A percentile compares a stretch with the other conserved stretches of the same genome.
Conservation (phyloP, 2,888 invertebrate genomes). For the Petrophora chlorosata region DNA sequence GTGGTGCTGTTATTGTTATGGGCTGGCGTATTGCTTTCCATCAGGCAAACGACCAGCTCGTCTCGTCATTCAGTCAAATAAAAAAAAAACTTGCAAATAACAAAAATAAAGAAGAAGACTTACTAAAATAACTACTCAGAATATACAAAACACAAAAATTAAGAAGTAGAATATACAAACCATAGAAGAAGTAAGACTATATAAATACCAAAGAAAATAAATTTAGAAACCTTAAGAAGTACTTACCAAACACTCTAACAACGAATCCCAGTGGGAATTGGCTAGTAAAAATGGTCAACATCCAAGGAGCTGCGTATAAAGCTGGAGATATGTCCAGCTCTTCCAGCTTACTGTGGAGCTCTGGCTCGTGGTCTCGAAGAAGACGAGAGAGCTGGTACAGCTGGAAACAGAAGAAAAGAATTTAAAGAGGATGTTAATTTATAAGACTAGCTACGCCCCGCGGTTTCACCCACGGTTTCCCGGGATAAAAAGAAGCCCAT, state of each 20-base stretch:
- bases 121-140: no score
- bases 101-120: background rate
- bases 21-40: no score
- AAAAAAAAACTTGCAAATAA: no score
- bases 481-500: no score
- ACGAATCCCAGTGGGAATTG: constrained; percentile 98
- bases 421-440: background rate
- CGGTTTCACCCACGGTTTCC: no score
- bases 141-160: no score
- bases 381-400: constrained; percentile 96
- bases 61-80: no score
- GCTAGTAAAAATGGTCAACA: constrained; percentile 97
- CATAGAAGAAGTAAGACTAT: no score
- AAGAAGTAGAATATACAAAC: no score
- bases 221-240: background rate
- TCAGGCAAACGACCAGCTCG: no score
- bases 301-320: constrained; percentile 98
- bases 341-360: constrained; percentile 94
- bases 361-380: constrained; percentile 93
- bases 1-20: no score
- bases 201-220: background rate
- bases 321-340: constrained; percentile 96
- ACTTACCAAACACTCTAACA: constrained; percentile 94
- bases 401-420: constrained; percentile 72
- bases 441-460: no score